Base-by-base conservation (phyloP, 2,888 invertebrate genomes). In the Metallyticus violacea region DNA sequence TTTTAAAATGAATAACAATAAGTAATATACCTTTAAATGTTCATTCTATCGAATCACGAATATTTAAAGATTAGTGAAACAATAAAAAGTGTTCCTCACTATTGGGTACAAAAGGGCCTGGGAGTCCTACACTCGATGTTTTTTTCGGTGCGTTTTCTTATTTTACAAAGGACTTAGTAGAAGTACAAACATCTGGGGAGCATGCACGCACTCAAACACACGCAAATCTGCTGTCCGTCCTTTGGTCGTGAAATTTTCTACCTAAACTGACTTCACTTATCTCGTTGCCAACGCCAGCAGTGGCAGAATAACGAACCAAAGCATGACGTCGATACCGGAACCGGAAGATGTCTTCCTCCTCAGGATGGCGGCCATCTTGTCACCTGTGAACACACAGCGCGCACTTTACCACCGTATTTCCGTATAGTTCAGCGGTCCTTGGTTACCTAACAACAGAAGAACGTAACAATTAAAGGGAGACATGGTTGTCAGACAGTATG, bases 361-460 rank as follows among this genome's bases (percentile, higher is more conserved):
- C 90, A 97, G 94, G 90, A 97, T 97, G 89, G 97, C 97, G 90
- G 97, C 97, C 95, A 97, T 97, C 92, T 97, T 97, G 93, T 97
- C 97, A 91, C 97, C 97, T 97, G 94, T 85, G 89, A 89, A 62
- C 40, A 62, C 15, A 62, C 40, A 62, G 22, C 3, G 1, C 3
- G 15, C 9, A 15, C 1, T 1, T 62, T 62, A 62, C 15, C 0
- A 62, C 3, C 4, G 15, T 15, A 4, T 15, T 15, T 62, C 1
- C 28, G 77, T 77, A 26, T 9, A 1, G 6, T 78, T 78, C 15
- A 78, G 6, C 15, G 3, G 29, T 29, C 29, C 29, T 29, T 29
- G 29, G 3, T 29, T 6, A 3, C 29, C 29, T 6, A 3, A 29
- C 3, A 29, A 29, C 29, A 29, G 6, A 29, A 29, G n/a, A n/a